Base-by-base conservation (phyloP, 2,797 vertebrate species). In the Yasuhikotakia modesta region DNA sequence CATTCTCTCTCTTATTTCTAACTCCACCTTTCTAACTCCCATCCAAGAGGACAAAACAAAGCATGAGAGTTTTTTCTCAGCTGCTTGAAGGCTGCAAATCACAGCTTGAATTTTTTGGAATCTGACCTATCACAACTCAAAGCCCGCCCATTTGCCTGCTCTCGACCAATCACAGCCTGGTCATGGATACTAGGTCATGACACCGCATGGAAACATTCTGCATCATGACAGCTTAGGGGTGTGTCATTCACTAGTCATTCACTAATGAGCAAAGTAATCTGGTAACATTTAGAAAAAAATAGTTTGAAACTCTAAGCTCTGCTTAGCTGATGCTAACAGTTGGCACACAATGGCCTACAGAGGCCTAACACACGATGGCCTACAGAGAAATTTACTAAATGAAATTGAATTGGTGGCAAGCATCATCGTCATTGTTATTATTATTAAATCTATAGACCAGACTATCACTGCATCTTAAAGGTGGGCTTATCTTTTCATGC, bases 1-100 rank as follows among this genome's bases (percentile, higher is more conserved):
- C 90, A 91, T 64, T 81, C 80, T 74, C 80, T 85, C 78, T 60
- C 81, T 58, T 73, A 83, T 85, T 85, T 78, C 84, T 78, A 50
- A 60, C 74, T 22, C 14, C 0, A 8, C 72, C 53, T n/a, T n/a
- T n/a, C n/a, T n/a, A n/a, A n/a, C n/a, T n/a, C 83, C 22, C 52
- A 55, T 66, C 21, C 22, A 50, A 27, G 11, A 12, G 3, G 14
- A 53, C 27, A 24, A 67, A 76, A 7, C 21, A 27, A 30, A 58
- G 0, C 13, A 17, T 45, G n/a, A 1, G 5, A 21, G 17, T 24
- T 53, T 57, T 10, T 45, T 75, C 21, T n/a, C 10, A 12, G 52
- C 16, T 63, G 11, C 17, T 48, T 43, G 48, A 64, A 74, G 32
- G 60, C 24, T 58, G 39, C 35, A 39, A 76, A 69, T 68, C 22